A percentile compares a stretch with the other conserved stretches of the same genome.
Evolutionary conservation across 2,113 vertebrate genomes (phyloP).

Genomic region (Seriola quinqueradiata): DNA sequence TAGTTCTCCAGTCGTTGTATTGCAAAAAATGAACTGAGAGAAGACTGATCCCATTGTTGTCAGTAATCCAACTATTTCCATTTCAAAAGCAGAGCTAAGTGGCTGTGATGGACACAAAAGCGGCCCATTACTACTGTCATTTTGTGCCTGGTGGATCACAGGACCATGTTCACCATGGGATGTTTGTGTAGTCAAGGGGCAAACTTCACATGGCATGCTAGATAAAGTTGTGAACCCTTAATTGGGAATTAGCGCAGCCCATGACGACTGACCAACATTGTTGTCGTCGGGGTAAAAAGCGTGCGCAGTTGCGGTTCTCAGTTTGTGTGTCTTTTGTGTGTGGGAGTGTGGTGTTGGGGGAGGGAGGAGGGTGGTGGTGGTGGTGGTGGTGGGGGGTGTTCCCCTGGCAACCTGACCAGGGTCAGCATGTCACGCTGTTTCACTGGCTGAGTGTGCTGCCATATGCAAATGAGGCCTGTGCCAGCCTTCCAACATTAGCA

Average conservation of each 20-base stretch:
- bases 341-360: background rate
- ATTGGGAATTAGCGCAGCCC: constrained; percentile 38
- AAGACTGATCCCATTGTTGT: constrained; percentile 56
- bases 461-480: constrained; percentile 73
- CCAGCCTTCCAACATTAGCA: constrained; percentile 73
- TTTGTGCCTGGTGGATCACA: constrained; percentile 42
- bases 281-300: constrained; percentile 21
- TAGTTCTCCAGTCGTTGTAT: constrained; percentile 31
- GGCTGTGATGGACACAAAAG: constrained; percentile 68
- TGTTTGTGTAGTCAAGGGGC: constrained; percentile 25
- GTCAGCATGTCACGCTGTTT: constrained; percentile 72
- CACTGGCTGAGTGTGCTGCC: constrained; percentile 64
- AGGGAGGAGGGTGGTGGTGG: too few species aligned
- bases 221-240: constrained; percentile 44
- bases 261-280: constrained; percentile 21
- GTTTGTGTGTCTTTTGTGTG: constrained; percentile 33
- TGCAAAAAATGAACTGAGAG: constrained; percentile 53
- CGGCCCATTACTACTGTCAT: constrained; percentile 48
- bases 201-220: constrained; percentile 28
- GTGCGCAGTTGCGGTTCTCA: background rate
- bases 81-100: constrained; percentile 70
- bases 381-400: constrained; percentile 27
- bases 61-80: constrained; percentile 73
- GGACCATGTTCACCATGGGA: constrained; percentile 14
- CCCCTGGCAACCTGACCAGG: constrained; percentile 74